Base-by-base conservation (phyloP, 2,888 invertebrate genomes). In the Alviniconcha strummeri region DNA sequence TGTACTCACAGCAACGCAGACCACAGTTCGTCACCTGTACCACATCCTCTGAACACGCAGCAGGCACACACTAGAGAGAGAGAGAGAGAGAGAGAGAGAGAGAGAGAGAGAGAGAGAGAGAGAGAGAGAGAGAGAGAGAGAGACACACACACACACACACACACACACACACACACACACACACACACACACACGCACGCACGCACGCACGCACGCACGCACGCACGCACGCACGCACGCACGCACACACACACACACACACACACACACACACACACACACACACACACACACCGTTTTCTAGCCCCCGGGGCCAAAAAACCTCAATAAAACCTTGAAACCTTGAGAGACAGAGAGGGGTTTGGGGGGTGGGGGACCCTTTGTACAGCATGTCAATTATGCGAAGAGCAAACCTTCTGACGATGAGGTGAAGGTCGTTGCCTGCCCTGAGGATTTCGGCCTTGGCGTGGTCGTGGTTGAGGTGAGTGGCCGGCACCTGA, bases 381-480 rank as follows among this genome's bases (percentile, higher is more conserved):
- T 36, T 36, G 36, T 36, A 36, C 36, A 36, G 36, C 36, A 36
- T 36, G 36, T 36, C 36, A 36, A 36, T 36, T 36, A 36, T 36
- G 36, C 36, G 36, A 36, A 36, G 36, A 36, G 36, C 36, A 36
- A 36, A 92, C 92, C 91, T 90, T 86, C 91, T 89, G 55, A 93
- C 88, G 54, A 90, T 85, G 55, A 93, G 88, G 84, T 92, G 91
- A 19, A 93, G 86, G 64, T 93, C 93, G 85, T 93, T 92, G 71
- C 93, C 93, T 54, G 91, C 90, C 78, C 92, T 87, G 67, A 93
- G 90, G 75, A 93, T 92, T 86, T 91, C 92, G 90, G 92, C 92
- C 87, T 93, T 93, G 84, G 93, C 92, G 82, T 90, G 89, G 82
- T 91, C 90, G 83, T 93, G 92, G 76, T 88, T 88, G 85, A 93